A percentile compares a stretch with the other conserved stretches of the same genome.
phyloP scores from a whole-genome alignment of 2,113 vertebrate species.

The Oxygymnocypris stewartii region DNA sequence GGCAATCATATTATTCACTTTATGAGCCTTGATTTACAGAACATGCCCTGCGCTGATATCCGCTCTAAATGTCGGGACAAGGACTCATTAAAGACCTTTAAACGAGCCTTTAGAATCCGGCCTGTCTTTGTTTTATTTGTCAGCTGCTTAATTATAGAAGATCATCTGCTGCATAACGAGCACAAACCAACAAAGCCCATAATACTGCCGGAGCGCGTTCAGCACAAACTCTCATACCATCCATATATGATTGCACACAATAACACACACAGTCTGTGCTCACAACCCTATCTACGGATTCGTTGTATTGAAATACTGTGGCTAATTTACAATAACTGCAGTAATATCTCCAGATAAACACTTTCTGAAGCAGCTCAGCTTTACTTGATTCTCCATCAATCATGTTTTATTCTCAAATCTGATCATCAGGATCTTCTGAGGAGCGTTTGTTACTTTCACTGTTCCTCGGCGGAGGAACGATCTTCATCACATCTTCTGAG shows the following conservation, averaged over 20 bases:
- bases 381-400: no score
- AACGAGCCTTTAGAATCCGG: background rate
- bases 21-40: constrained; percentile 53
- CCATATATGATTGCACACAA: background rate
- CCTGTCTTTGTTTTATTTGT: constrained; percentile 45
- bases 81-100: constrained; percentile 57
- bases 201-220: constrained; percentile 20
- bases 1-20: constrained; percentile 55
- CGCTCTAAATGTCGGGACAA: constrained; percentile 52
- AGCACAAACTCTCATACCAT: constrained; percentile 22
- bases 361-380: no score
- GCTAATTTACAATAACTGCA: background rate
- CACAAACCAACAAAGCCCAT: constrained; percentile 23
- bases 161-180: background rate
- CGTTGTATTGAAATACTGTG: background rate
- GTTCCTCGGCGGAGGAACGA: no score
- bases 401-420: no score
- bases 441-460: background rate
- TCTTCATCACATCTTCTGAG: background rate
- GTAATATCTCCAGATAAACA: no score
- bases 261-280: background rate
- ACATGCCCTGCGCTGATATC: constrained; percentile 35
- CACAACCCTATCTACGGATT: background rate
- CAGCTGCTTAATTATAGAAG: constrained; percentile 50
- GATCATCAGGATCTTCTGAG: background rate